phyloP scores from a whole-genome alignment of 2,113 vertebrate genomes.

The Antechinus flavipes region DNA sequence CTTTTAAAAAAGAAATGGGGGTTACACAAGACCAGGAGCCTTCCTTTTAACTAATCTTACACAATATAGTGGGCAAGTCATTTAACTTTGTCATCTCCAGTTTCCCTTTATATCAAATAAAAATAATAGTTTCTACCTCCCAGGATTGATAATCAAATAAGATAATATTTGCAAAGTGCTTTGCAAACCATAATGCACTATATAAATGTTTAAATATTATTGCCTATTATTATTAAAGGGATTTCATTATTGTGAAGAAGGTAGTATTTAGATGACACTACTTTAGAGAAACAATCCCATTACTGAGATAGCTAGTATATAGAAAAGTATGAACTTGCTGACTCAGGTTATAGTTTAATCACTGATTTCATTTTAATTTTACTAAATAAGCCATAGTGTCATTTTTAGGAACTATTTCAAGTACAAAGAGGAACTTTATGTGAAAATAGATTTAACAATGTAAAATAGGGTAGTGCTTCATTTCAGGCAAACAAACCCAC shows the following conservation, averaged over 20 bases:
- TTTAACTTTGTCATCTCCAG: background rate
- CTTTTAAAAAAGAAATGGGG: background rate
- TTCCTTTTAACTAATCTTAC: slow-evolving; percentile 13
- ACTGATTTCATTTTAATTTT: slow-evolving; percentile 76
- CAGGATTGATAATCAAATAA: background rate
- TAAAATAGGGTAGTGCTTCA: slow-evolving; percentile 82
- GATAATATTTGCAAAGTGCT: background rate
- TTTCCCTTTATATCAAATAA: background rate
- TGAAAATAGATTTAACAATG: slow-evolving; percentile 82
- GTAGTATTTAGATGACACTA: slow-evolving; percentile 43
- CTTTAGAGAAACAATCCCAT: slow-evolving; percentile 52
- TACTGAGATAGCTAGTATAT: slow-evolving; percentile 29
- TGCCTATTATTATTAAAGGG: slow-evolving; percentile 11
- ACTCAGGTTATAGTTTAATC: slow-evolving; percentile 66
- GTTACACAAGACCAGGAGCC: background rate
- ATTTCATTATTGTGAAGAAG: slow-evolving; percentile 15
- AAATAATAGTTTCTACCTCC: background rate
- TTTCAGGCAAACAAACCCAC: slow-evolving; percentile 80
- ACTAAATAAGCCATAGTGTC: slow-evolving; percentile 74
- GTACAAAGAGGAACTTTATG: slow-evolving; percentile 80
- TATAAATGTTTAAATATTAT: background rate
- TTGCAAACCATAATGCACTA: background rate
- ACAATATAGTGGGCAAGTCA: background rate
- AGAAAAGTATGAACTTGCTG: slow-evolving; percentile 61
- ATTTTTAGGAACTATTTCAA: slow-evolving; percentile 80